These are phyloP conservation scores for Helicolenus hilgendorfi DNA, from an alignment of 2,797 vertebrate species.

Conservation along the genomic window DNA sequence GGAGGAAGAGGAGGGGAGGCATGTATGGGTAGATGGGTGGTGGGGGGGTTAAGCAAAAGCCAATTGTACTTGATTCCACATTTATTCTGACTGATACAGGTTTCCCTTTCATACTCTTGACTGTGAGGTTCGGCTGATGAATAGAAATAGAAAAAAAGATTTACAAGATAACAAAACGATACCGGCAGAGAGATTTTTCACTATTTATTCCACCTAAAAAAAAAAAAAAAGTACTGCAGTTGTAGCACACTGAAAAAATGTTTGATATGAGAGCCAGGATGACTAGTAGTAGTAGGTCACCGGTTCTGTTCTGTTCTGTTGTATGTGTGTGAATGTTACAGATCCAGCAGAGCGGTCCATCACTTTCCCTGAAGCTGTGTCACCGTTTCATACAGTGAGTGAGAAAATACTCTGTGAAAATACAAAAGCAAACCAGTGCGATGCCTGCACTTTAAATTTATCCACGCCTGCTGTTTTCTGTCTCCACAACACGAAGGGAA, in stretches of 20 bases:
- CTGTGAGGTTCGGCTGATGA: conserved; percentile 41
- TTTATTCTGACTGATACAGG: conserved; percentile 76
- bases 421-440: conserved; percentile 58
- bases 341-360: conserved; percentile 50
- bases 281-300: conserved; percentile 69
- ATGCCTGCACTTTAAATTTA: conserved; percentile 65
- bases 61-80: conserved; percentile 80
- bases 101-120: conserved; percentile 55
- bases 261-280: conserved; percentile 79
- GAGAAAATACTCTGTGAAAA: conserved; percentile 63
- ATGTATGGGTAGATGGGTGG: conserved; percentile 45
- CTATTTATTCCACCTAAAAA: conserved; percentile 26
- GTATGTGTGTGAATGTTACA: conserved; percentile 53
- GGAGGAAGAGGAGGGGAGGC: conserved; percentile 22
- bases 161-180: conserved; percentile 48
- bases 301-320: conserved; percentile 39
- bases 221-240: conserved; percentile 36
- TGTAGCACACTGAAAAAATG: conserved; percentile 41
- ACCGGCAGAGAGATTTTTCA: conserved; percentile 35
- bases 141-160: conserved; percentile 32
- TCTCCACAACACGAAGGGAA: conserved; percentile 42
- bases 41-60: conserved; percentile 71
- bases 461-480: conserved; percentile 61
- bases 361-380: conserved; percentile 81
- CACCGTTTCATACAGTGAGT: conserved; percentile 73